Percentiles rank a stretch among this genome's conserved stretches.
Conservation (phyloP, 2,113 vertebrate species). For the Anseranas semipalmata region DNA sequence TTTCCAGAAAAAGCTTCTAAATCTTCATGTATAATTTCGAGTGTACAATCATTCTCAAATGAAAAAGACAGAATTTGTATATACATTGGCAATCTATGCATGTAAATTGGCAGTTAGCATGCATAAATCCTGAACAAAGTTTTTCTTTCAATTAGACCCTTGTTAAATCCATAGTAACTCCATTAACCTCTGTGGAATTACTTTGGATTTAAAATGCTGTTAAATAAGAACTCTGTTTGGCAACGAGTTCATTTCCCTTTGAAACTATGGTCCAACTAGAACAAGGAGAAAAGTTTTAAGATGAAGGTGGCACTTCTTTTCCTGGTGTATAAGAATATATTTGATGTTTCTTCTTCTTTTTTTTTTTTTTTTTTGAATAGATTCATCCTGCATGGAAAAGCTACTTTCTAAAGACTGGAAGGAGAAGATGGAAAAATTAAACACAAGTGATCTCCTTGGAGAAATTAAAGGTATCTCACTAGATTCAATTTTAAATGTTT, state of each 20-base stretch:
- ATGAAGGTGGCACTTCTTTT: not conserved
- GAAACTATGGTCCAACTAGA: not conserved
- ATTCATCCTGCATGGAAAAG: constrained; percentile 96
- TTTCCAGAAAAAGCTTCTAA: constrained; percentile 58
- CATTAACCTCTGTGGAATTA: constrained; percentile 63
- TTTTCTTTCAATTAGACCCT: constrained; percentile 65
- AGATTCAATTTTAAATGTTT: constrained; percentile 21
- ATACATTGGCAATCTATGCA: constrained; percentile 58
- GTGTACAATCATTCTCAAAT: constrained; percentile 60
- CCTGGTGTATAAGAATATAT: not conserved
- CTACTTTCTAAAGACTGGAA: constrained; percentile 99
- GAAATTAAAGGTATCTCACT: constrained; percentile 93
- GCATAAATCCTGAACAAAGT: constrained; percentile 49
- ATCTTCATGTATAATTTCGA: constrained; percentile 59
- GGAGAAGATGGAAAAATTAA: constrained; percentile 98
- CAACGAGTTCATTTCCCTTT: constrained; percentile 28
- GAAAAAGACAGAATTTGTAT: constrained; percentile 56
- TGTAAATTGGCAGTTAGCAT: constrained; percentile 63
- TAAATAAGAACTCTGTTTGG: constrained; percentile 16
- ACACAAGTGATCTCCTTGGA: constrained; percentile 94
- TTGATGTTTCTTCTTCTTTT: not conserved
- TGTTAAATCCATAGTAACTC: constrained; percentile 66
- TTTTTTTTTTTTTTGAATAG: constrained; percentile 69
- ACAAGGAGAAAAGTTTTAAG: not conserved
- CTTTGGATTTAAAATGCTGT: constrained; percentile 53